Evolutionary conservation across 2,113 vertebrate genomes (phyloP).

Genomic region (Zapornia atra): DNA sequence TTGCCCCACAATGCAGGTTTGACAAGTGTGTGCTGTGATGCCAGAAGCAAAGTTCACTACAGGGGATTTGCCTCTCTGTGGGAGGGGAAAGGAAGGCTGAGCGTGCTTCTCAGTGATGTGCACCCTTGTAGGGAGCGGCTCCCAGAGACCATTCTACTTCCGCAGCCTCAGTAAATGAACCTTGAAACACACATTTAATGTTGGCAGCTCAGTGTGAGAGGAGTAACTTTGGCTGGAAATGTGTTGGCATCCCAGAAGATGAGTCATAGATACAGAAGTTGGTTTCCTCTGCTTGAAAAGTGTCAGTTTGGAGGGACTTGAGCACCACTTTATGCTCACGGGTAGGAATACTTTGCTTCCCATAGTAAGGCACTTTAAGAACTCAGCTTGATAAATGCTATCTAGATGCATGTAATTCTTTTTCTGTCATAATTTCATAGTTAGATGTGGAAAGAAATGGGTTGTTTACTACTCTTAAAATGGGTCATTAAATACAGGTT

Average conservation of each 20-base stretch:
- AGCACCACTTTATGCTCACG: background rate
- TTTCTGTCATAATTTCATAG: constrained; percentile 7
- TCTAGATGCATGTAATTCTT: background rate
- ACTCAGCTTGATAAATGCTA: background rate
- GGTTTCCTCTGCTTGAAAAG: background rate
- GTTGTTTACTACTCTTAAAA: background rate
- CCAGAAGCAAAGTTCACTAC: accelerated
- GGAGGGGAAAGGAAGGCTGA: background rate
- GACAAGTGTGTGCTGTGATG: background rate
- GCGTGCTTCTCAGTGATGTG: background rate
- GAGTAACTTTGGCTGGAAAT: background rate
- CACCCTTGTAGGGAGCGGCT: background rate
- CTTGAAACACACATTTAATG: background rate
- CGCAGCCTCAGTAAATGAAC: background rate
- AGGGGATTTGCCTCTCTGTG: background rate
- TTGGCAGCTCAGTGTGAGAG: background rate
- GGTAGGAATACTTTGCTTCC: background rate
- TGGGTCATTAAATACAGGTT: background rate
- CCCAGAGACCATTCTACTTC: background rate
- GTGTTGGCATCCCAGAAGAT: background rate
- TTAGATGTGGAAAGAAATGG: background rate
- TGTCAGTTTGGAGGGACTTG: background rate
- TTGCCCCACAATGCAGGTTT: background rate
- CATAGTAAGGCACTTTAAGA: background rate
- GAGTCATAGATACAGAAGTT: background rate